Evolutionary conservation across 2,888 invertebrate genomes (phyloP).

Genomic region (Saturnia pavonia): DNA sequence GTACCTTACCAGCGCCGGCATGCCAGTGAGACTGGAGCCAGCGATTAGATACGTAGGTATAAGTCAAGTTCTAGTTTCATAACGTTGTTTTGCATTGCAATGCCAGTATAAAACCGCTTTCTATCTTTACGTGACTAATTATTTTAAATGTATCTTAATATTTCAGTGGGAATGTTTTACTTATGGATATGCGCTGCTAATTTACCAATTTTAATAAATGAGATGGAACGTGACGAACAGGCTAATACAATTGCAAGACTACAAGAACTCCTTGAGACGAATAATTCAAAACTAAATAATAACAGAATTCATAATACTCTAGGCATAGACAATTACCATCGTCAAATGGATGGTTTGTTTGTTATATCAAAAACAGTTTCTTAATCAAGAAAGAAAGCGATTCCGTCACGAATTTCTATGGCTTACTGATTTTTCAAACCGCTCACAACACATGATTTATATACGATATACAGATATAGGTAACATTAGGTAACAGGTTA

Average conservation of each 20-base stretch:
- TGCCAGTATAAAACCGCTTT: too few species aligned
- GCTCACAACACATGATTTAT: neutral
- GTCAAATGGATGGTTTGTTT: neutral
- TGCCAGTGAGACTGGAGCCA: too few species aligned
- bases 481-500: too few species aligned
- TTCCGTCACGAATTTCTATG: slow-evolving; percentile 15
- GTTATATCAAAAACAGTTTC: neutral
- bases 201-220: slow-evolving; percentile 68
- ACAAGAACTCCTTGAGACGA: slow-evolving; percentile 51
- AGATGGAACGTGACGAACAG: slow-evolving; percentile 67
- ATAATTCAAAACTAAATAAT: slow-evolving; percentile 32
- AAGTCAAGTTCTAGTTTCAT: too few species aligned
- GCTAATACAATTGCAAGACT: slow-evolving; percentile 58
- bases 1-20: too few species aligned
- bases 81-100: too few species aligned
- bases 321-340: slow-evolving; percentile 21
- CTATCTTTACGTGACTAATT: neutral
- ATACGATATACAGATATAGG: too few species aligned
- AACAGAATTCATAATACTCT: slow-evolving; percentile 35
- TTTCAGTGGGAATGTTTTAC: slow-evolving; percentile 73
- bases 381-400: neutral
- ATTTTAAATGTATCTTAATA: neutral
- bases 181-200: slow-evolving; percentile 71
- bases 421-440: slow-evolving; percentile 14
- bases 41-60: too few species aligned